Percentiles rank a stretch among this genome's conserved stretches.
phyloP scores from a whole-genome alignment of 2,888 invertebrate species.

The Chrysopilus asiliformis region DNA sequence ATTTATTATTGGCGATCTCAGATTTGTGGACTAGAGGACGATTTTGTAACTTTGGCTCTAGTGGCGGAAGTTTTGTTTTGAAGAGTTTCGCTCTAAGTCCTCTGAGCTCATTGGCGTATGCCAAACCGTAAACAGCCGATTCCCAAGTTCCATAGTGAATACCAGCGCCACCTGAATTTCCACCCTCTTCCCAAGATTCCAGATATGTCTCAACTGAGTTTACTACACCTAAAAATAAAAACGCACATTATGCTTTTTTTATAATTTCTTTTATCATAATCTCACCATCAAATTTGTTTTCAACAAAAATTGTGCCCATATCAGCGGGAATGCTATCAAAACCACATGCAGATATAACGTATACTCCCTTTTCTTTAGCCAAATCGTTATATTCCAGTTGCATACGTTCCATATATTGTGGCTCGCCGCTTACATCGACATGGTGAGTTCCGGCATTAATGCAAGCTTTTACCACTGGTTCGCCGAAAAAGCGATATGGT shows the following conservation, averaged over 20 bases:
- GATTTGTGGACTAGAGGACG: conserved; percentile 42
- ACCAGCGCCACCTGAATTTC: conserved; percentile 33
- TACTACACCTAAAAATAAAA: conserved; percentile 41
- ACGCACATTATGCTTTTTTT: neutral
- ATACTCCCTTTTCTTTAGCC: conserved; percentile 69
- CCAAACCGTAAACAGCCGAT: conserved; percentile 67
- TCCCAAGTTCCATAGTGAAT: conserved; percentile 83
- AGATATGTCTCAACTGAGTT: conserved; percentile 69
- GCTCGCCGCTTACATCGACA: conserved; percentile 89
- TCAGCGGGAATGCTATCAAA: conserved; percentile 88
- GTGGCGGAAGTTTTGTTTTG: conserved; percentile 46
- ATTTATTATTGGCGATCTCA: conserved; percentile 35
- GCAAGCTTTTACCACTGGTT: conserved; percentile 79
- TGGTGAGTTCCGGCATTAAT: conserved; percentile 69
- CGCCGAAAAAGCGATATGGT: conserved; percentile 78
- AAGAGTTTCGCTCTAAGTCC: conserved; percentile 53
- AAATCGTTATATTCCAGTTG: conserved; percentile 62
- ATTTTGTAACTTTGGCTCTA: conserved; percentile 45
- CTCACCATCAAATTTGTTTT: conserved; percentile 55
- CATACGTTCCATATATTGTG: conserved; percentile 76
- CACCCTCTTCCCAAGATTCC: conserved; percentile 28
- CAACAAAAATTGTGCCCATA: conserved; percentile 65
- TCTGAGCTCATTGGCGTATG: conserved; percentile 47
- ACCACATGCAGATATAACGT: conserved; percentile 82
- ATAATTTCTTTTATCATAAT: neutral